Evolutionary conservation across 64 coral and sea anemone genomes (phyloP).

Genomic region (Actinia equina): DNA sequence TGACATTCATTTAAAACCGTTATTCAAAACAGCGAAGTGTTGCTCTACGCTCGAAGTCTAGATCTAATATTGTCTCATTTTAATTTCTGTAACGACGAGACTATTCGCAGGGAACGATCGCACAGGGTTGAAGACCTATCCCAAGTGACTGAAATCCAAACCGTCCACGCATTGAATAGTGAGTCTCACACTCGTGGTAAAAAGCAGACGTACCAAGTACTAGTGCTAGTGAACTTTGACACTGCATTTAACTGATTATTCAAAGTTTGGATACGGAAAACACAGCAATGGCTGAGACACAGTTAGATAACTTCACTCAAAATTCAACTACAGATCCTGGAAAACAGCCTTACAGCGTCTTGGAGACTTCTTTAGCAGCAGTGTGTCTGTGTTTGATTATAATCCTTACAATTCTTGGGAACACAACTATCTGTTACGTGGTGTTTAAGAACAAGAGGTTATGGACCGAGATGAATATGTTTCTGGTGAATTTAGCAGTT

Average conservation of each 20-base stretch:
- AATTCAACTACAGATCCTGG: not conserved
- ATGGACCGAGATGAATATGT: conserved; percentile 90
- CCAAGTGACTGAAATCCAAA: not conserved
- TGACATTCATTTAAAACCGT: not conserved
- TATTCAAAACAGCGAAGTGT: not conserved
- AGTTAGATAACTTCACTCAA: not conserved
- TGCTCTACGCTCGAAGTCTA: not conserved
- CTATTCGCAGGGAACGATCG: too few species aligned
- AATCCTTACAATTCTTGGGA: conserved; percentile 56
- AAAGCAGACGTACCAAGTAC: not conserved
- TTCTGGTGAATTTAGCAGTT: conserved; percentile 75
- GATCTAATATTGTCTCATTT: not conserved
- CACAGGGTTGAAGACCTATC: not conserved
- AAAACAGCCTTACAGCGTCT: not conserved
- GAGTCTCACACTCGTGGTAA: not conserved
- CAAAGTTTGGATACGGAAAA: not conserved
- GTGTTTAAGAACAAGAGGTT: conserved; percentile 69
- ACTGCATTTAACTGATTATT: not conserved
- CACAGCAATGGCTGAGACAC: not conserved
- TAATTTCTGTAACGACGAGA: not conserved
- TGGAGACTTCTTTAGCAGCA: conserved; percentile 49
- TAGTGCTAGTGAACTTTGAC: not conserved
- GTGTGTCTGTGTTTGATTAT: conserved; percentile 55
- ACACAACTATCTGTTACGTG: conserved; percentile 52
- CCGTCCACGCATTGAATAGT: not conserved